Base-by-base conservation (phyloP, 1,140 invertebrate genomes). In the Pseudomyrmex flavicornis region DNA sequence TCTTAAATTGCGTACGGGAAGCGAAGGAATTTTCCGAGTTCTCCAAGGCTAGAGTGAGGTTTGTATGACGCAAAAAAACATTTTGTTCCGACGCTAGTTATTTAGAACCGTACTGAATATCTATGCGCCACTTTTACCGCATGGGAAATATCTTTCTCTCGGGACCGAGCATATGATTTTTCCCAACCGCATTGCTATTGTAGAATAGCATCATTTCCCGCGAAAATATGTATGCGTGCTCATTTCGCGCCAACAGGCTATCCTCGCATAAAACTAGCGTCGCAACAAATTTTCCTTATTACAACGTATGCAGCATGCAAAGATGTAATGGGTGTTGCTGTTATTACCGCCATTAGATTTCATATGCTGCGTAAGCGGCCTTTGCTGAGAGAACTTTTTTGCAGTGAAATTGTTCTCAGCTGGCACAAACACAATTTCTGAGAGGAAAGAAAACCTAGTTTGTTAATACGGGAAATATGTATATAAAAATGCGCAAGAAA, bases 201-300 rank as follows among this genome's bases (percentile, higher is more conserved):
- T 20, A 22, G 44, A 59, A 61, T 50, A 50, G 20, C 66, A 72
- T 72, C n/a, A 61, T 80, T 80, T 48, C 46, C 12, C 20, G 20
- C 15, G 66, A 80, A 80, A 80, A 80, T 72, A 56, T 9, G n/a
- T 72, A 80, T 50, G 76, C 76, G 69, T 59, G 35, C 66, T 72
- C 76, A 70, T 80, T 72, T 80, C 66, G 76, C 65, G 15, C 50
- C 20, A 22, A 35, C 65, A n/a, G 54, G 20, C 54, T 68, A 70
- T 72, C 12, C 22, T 48, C 66, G 20, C 20, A 68, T 77, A 77
- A 77, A 77, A 69, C 50, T 35, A 44, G 2, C 66, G 65, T 79
- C 44, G 44, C 76, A 80, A 80, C 76, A 80, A 80, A 80, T 80
- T 70, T 80, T 56, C 54, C 22, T 80, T 80, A 80, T 80, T 80